phyloP scores from a whole-genome alignment of 2,113 vertebrate genomes.

The Nibea coibor region DNA sequence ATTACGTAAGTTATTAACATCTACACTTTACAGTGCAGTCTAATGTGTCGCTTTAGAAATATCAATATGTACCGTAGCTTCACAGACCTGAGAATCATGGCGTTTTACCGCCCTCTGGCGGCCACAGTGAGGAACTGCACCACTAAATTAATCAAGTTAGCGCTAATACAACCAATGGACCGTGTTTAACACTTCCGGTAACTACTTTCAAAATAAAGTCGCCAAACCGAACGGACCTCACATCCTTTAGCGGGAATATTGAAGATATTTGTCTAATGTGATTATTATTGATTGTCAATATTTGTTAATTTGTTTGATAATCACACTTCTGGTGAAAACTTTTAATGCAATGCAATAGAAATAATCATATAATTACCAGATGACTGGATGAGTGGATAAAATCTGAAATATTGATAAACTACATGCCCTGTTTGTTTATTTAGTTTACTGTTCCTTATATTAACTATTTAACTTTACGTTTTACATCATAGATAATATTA shows the following conservation, averaged over 20 bases:
- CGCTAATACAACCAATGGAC: fast-evolving
- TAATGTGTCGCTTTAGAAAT: too few relatives aligned
- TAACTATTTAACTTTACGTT: too few relatives aligned
- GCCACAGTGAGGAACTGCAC: too few relatives aligned
- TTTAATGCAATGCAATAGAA: neutral
- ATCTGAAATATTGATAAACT: neutral
- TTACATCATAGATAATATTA: too few relatives aligned
- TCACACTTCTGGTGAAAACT: neutral
- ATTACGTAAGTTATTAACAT: too few relatives aligned
- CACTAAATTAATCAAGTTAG: neutral
- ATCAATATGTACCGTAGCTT: too few relatives aligned
- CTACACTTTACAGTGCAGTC: too few relatives aligned
- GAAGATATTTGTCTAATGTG: neutral
- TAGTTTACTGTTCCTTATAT: too few relatives aligned
- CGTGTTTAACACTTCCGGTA: neutral
- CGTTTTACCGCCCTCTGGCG: too few relatives aligned
- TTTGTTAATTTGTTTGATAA: neutral
- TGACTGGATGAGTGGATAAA: neutral
- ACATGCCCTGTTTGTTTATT: too few relatives aligned
- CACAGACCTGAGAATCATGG: too few relatives aligned
- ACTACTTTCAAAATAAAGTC: neutral
- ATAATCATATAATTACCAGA: neutral
- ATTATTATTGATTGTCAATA: neutral
- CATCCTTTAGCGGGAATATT: neutral
- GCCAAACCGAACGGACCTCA: neutral